These are phyloP conservation scores for Athalia circularis DNA, from an alignment of 2,888 invertebrate genomes.

Conservation along the genomic window DNA sequence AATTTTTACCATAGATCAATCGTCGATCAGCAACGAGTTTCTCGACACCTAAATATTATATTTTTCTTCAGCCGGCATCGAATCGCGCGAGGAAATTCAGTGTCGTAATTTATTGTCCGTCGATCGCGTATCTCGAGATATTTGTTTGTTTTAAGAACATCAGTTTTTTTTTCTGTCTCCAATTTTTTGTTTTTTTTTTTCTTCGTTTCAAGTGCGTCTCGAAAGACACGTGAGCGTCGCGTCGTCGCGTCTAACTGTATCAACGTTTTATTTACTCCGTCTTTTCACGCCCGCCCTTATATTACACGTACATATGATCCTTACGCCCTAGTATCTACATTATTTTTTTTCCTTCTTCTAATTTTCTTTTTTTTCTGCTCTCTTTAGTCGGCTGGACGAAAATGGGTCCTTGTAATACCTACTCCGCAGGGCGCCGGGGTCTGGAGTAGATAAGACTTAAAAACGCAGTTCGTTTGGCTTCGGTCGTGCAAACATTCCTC, in stretches of 20 bases:
- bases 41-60: too few species aligned
- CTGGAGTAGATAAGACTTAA: constrained; percentile 27
- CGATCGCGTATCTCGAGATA: neutral
- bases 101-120: neutral
- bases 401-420: constrained; percentile 11
- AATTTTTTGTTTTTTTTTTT: too few species aligned
- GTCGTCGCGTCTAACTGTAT: neutral
- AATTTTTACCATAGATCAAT: too few species aligned
- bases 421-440: constrained; percentile 11
- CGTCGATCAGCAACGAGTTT: too few species aligned
- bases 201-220: too few species aligned
- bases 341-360: neutral
- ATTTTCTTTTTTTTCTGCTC: neutral
- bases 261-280: constrained; percentile 28
- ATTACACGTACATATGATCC: neutral
- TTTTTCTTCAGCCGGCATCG: too few species aligned
- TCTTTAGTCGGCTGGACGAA: neutral
- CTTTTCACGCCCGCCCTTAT: constrained; percentile 30
- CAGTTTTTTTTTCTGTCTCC: neutral
- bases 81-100: neutral
- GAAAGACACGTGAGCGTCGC: too few species aligned
- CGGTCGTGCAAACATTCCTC: constrained; percentile 37
- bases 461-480: neutral
- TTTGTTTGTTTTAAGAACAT: constrained; percentile 27
- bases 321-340: neutral